phyloP scores from a whole-genome alignment of 2,113 vertebrate species.

The Melanocharis versteri region DNA sequence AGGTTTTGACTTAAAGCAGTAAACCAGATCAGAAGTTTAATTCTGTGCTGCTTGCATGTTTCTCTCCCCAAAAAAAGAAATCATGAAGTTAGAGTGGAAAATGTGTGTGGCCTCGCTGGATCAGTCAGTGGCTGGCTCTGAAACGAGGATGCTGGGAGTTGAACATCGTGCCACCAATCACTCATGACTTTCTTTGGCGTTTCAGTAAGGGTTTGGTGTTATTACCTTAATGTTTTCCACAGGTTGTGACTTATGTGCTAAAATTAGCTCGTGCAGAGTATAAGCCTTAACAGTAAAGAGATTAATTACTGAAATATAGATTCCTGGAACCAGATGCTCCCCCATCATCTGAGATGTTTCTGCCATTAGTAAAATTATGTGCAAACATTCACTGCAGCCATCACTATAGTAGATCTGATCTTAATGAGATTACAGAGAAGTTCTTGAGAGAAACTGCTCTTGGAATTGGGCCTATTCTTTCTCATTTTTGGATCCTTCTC shows the following conservation, averaged over 20 bases:
- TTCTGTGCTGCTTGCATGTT: not conserved
- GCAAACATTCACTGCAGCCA: not conserved
- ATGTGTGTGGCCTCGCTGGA: not conserved
- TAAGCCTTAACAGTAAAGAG: not conserved
- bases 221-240: not conserved
- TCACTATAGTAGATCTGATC: not conserved
- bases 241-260: not conserved
- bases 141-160: not conserved
- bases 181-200: not conserved
- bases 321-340: not conserved
- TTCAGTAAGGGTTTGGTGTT: not conserved
- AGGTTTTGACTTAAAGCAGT: not conserved
- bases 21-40: not conserved
- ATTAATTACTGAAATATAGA: not conserved
- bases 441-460: not conserved
- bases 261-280: not conserved
- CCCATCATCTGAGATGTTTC: not conserved
- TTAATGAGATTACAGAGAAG: not conserved
- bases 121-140: not conserved
- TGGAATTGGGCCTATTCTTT: not conserved
- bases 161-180: not conserved
- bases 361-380: not conserved
- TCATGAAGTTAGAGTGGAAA: not conserved
- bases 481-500: not conserved
- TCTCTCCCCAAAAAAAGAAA: not conserved